These are phyloP conservation scores for Alentia gelatinosa DNA, from an alignment of 2,888 invertebrate species.

Conservation along the genomic window DNA sequence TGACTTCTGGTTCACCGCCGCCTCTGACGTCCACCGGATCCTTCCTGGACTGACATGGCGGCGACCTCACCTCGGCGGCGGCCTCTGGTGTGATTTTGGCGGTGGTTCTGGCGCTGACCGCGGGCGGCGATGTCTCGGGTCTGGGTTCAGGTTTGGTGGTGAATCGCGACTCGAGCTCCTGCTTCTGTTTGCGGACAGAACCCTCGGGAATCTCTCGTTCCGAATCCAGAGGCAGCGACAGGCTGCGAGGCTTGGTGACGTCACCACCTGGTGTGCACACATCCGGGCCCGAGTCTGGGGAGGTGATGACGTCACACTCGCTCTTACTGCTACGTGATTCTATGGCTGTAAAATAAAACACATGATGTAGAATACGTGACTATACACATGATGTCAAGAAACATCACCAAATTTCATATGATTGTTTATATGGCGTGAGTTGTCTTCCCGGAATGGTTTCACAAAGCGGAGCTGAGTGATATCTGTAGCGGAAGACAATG, in stretches of 20 bases:
- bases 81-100: no score
- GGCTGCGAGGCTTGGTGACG: neutral
- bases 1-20: no score
- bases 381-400: no score
- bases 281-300: neutral
- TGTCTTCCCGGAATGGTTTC: no score
- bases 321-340: neutral
- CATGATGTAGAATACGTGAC: no score
- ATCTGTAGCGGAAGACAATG: no score
- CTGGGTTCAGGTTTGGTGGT: neutral
- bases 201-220: neutral
- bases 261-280: neutral
- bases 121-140: neutral
- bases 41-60: neutral
- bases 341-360: constrained; percentile 15
- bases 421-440: no score
- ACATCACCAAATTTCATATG: no score
- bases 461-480: no score
- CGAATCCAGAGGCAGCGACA: neutral
- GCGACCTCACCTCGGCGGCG: no score
- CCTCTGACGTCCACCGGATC: neutral
- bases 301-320: neutral
- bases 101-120: no score
- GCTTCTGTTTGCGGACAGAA: neutral
- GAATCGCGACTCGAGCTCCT: neutral